Evolutionary conservation across 1,140 invertebrate species (phyloP).

Genomic region (Dendrolimus kikuchii): DNA sequence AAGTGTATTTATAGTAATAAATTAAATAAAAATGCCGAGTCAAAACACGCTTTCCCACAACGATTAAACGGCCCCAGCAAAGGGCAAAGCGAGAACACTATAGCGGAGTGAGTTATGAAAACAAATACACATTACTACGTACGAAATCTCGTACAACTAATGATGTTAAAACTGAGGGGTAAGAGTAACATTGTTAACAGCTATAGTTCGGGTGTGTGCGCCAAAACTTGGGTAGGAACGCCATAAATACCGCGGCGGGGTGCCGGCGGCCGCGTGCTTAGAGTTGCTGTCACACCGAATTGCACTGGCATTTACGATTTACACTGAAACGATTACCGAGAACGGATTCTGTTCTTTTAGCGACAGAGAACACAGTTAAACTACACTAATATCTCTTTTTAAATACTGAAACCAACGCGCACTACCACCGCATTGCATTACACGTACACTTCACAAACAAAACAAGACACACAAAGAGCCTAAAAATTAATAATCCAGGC

Average conservation of each 20-base stretch:
- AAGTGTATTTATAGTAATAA: slow-evolving; percentile 33
- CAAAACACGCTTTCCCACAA: slow-evolving; percentile 44
- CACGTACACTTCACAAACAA: no score
- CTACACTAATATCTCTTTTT: no score
- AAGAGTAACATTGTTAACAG: slow-evolving; percentile 62
- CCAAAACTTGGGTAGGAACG: slow-evolving; percentile 54
- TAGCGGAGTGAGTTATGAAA: slow-evolving; percentile 47
- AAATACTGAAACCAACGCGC: no score
- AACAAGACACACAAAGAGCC: no score
- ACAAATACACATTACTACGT: slow-evolving; percentile 64
- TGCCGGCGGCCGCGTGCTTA: slow-evolving; percentile 11
- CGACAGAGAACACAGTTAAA: no score
- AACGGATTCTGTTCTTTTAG: no score
- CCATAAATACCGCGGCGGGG: slow-evolving; percentile 62
- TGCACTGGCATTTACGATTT: no score
- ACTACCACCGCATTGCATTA: no score
- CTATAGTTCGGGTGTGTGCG: slow-evolving; percentile 55
- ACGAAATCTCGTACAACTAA: slow-evolving; percentile 66
- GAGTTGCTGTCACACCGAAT: no score
- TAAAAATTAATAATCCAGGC: no score
- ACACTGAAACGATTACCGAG: no score
- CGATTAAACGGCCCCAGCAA: slow-evolving; percentile 42
- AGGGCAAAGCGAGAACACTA: slow-evolving; percentile 39
- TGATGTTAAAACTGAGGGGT: slow-evolving; percentile 62
- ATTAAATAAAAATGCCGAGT: slow-evolving; percentile 27